Percentiles rank a stretch among this genome's conserved stretches.
Evolutionary conservation across 2,113 vertebrate genomes (phyloP).

Genomic region (Cavia aperea): DNA sequence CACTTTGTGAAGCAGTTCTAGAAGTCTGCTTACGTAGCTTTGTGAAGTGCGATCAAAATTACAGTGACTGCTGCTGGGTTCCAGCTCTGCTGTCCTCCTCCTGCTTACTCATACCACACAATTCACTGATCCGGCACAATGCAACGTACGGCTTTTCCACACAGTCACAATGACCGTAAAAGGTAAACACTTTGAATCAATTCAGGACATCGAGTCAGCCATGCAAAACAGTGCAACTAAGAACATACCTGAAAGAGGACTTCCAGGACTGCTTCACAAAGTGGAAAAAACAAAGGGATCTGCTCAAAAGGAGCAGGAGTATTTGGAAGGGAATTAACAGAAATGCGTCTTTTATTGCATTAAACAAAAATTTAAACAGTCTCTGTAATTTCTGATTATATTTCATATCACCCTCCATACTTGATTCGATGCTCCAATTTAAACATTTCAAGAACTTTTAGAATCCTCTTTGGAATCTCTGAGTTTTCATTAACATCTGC

Average conservation of each 20-base stretch:
- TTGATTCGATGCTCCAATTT: not conserved
- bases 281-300: not conserved
- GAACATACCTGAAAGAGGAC: not conserved
- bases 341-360: not conserved
- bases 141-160: not conserved
- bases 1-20: not conserved
- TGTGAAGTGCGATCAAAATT: not conserved
- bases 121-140: not conserved
- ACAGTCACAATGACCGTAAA: not conserved
- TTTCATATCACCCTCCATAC: not conserved
- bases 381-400: not conserved
- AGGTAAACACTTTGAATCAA: not conserved
- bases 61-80: not conserved
- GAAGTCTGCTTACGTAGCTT: not conserved
- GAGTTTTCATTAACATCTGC: not conserved
- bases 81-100: not conserved
- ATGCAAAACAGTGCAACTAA: not conserved
- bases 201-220: not conserved
- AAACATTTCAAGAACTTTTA: conserved; percentile 34
- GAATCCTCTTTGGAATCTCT: not conserved
- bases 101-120: not conserved
- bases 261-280: not conserved
- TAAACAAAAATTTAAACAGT: not conserved
- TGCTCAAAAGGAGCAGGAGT: not conserved
- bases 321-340: not conserved